A percentile compares a stretch with the other conserved stretches of the same genome.
Evolutionary conservation across 2,888 invertebrate genomes (phyloP).

Genomic region (Aporophyla lueneburgensis): DNA sequence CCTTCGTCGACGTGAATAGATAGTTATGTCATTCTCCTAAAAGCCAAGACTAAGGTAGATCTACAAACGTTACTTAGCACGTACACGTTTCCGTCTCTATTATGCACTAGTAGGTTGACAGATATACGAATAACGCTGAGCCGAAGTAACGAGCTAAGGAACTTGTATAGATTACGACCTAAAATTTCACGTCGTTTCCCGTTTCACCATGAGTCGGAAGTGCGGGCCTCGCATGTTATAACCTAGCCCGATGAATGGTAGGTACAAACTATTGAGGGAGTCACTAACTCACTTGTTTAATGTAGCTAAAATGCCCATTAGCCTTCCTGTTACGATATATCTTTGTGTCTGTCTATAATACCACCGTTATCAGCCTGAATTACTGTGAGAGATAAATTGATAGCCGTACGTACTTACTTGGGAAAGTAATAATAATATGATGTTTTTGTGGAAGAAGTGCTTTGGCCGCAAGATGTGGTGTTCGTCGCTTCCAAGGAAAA

Average conservation of each 20-base stretch:
- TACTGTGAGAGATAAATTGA: neutral
- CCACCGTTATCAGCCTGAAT: neutral
- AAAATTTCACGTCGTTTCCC: neutral
- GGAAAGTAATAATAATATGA: neutral
- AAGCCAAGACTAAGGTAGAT: too few relatives aligned
- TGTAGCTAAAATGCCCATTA: slow-evolving; percentile 15
- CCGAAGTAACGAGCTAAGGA: neutral
- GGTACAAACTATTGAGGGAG: neutral
- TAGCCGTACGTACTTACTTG: neutral
- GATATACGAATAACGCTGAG: neutral
- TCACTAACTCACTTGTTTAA: slow-evolving; percentile 23
- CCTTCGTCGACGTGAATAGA: neutral
- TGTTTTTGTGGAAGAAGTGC: too few relatives aligned
- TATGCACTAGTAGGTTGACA: neutral
- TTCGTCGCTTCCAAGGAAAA: too few relatives aligned
- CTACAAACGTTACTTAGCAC: too few relatives aligned
- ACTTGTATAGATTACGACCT: neutral
- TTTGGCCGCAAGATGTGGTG: too few relatives aligned
- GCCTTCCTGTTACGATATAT: neutral
- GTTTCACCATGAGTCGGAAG: neutral
- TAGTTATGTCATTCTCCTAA: neutral
- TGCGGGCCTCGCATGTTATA: neutral
- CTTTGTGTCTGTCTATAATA: neutral
- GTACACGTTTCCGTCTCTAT: neutral
- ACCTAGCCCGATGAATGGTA: neutral